Evolutionary conservation across 53 echinoderm and acorn worm species (phyloP).

Genomic region (Luidia sarsii): DNA sequence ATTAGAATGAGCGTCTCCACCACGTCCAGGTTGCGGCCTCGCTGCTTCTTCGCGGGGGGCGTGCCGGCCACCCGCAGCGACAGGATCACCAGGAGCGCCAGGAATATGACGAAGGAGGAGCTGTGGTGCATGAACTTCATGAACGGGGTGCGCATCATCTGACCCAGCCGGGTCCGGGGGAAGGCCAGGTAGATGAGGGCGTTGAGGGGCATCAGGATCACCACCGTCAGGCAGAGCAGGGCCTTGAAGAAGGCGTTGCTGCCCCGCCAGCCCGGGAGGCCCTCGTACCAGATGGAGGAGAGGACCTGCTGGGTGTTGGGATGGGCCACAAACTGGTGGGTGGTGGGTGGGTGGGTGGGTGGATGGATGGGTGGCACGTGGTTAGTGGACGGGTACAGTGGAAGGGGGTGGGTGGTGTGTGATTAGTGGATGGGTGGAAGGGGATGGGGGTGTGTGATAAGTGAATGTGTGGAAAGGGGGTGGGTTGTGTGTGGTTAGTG

Average conservation of each 20-base stretch:
- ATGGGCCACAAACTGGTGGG: slow-evolving; percentile 85
- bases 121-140: slow-evolving; percentile 99
- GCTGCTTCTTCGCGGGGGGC: background rate
- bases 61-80: slow-evolving; percentile 37
- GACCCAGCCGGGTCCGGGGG: slow-evolving; percentile 75
- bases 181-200: slow-evolving; percentile 91
- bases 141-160: slow-evolving; percentile 88
- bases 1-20: slow-evolving; percentile 73
- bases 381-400: too few species aligned
- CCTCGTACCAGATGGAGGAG: slow-evolving; percentile 97
- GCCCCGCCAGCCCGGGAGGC: slow-evolving; percentile 91
- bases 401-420: too few species aligned
- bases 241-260: slow-evolving; percentile 79
- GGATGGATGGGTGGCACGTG: too few species aligned
- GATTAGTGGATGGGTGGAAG: too few species aligned
- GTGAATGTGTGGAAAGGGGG: too few species aligned
- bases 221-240: slow-evolving; percentile 76
- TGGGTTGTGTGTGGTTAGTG: too few species aligned
- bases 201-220: slow-evolving; percentile 82
- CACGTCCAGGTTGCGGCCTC: slow-evolving; percentile 64
- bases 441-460: too few species aligned
- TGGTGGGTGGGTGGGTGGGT: too few species aligned
- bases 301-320: slow-evolving; percentile 94
- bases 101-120: slow-evolving; percentile 90
- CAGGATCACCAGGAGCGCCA: slow-evolving; percentile 79